Evolutionary conservation across 2,797 vertebrate genomes (phyloP), one percentile per base, ranked within the genome.

Genomic region (Darevskia nairensis): DNA sequence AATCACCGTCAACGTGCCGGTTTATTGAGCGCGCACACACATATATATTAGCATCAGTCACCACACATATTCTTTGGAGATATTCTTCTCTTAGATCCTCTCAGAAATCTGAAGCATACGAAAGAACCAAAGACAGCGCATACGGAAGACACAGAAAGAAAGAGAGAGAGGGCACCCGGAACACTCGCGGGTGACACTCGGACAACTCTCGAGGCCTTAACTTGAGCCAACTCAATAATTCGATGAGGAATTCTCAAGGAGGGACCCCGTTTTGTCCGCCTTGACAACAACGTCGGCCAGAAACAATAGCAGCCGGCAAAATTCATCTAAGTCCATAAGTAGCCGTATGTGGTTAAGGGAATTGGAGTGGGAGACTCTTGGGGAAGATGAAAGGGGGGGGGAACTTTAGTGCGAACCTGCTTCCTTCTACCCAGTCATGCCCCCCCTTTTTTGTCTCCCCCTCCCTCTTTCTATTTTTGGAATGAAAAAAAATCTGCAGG

Each of bases 201-300:
- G 84, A 80, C 91, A 86, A 69, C 61, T 86, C 85, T 50, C 86
- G 85, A 27, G 6, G 72, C 32, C 44, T 59, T 69, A 81, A 81
- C 82, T 87, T 83, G 50, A 87, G 64, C 88, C 77, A 86, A 85
- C 90, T 95, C 95, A 41, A 94, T 92, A 93, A 95, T 96, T 94
- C 95, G 90, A 92, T 93, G 81, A 94, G 93, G 90, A 94, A 93
- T 93, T 94, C 61, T 92, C 86, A 85, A 81, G 82, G 93, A 93
- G 92, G 89, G 90, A 89, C 79, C 89, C 50, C 89, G 92, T 95
- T 96, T 96, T 96, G 96, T 97, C 93, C 95, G 13, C 91, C 94
- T 92, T 92, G 46, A 91, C 93, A 92, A 94, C 95, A 90, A 93
- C 93, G 93, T 83, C 92, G 83, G 86, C 94, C 92, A 90, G 95